Evolutionary conservation across 2,888 invertebrate genomes (phyloP).

Genomic region (Reticulitermes lucifugus): DNA sequence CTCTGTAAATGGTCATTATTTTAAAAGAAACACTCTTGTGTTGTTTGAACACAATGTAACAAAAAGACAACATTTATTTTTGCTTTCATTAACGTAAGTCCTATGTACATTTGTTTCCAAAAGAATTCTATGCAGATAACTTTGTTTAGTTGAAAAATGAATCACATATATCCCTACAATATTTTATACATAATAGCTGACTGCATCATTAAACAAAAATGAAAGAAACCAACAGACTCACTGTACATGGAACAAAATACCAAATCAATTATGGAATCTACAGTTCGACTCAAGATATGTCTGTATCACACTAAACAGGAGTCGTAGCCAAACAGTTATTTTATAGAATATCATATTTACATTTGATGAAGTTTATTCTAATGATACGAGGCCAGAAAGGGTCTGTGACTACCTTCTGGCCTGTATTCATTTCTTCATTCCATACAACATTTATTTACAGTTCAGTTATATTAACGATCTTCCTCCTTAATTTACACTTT

Average conservation of each 20-base stretch:
- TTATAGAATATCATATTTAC: conserved; percentile 31
- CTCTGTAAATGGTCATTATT: too few species aligned
- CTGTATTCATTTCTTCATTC: conserved; percentile 21
- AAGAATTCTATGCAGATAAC: conserved; percentile 44
- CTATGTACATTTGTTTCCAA: conserved; percentile 45
- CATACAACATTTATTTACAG: conserved; percentile 37
- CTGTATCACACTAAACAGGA: conserved; percentile 42
- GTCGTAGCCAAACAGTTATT: conserved; percentile 37
- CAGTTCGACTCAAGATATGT: conserved; percentile 44
- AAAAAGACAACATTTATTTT: conserved; percentile 52
- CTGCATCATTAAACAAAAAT: conserved; percentile 25
- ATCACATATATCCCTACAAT: conserved; percentile 44
- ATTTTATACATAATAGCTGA: conserved; percentile 38
- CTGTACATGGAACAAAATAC: conserved; percentile 18
- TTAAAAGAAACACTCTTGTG: not conserved
- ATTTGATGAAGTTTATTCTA: conserved; percentile 29
- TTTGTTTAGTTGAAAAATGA: conserved; percentile 34
- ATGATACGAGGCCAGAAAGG: not conserved
- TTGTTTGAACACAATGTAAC: conserved; percentile 49
- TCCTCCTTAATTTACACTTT: conserved; percentile 12
- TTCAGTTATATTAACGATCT: conserved; percentile 30
- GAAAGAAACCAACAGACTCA: not conserved
- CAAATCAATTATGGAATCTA: conserved; percentile 17
- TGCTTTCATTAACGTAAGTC: conserved; percentile 51
- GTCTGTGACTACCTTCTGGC: not conserved